phyloP scores from a whole-genome alignment of 2,797 vertebrate genomes.

The Coreius guichenoti region DNA sequence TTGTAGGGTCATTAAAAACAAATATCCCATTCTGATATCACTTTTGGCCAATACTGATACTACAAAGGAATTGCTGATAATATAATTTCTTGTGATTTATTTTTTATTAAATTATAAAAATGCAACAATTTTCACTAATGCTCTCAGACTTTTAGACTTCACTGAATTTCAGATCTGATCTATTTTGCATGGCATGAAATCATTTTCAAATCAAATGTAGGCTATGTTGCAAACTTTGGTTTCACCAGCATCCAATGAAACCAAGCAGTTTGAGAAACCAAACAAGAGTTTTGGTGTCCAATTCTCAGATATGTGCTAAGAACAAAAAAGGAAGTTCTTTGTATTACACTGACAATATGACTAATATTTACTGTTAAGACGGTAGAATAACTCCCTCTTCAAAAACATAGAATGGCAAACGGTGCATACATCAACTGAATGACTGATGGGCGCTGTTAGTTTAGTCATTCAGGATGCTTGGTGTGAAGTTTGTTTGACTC shows the following conservation, averaged over 20 bases:
- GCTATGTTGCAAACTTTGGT: neutral
- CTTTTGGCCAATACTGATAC: too few relatives aligned
- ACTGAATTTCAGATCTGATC: neutral
- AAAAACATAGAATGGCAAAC: neutral
- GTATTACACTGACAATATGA: neutral
- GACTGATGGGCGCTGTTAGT: neutral
- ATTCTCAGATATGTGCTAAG: neutral
- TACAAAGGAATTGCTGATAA: neutral
- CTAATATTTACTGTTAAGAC: constrained; percentile 20
- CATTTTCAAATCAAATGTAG: neutral
- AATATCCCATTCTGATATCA: too few relatives aligned
- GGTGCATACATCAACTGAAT: neutral
- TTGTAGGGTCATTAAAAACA: too few relatives aligned
- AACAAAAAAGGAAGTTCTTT: neutral
- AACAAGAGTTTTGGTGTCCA: neutral
- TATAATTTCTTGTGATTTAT: neutral
- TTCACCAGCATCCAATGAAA: neutral
- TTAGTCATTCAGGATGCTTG: neutral
- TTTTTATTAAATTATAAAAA: neutral
- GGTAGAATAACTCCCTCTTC: neutral
- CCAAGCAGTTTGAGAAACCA: neutral
- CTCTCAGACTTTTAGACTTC: neutral
- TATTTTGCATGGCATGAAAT: neutral
- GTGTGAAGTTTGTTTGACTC: constrained; percentile 9
- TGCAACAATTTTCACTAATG: neutral